Percentiles rank a stretch among this genome's conserved stretches.
Conservation (phyloP, 2,113 vertebrate genomes). For the Piprites chloris region DNA sequence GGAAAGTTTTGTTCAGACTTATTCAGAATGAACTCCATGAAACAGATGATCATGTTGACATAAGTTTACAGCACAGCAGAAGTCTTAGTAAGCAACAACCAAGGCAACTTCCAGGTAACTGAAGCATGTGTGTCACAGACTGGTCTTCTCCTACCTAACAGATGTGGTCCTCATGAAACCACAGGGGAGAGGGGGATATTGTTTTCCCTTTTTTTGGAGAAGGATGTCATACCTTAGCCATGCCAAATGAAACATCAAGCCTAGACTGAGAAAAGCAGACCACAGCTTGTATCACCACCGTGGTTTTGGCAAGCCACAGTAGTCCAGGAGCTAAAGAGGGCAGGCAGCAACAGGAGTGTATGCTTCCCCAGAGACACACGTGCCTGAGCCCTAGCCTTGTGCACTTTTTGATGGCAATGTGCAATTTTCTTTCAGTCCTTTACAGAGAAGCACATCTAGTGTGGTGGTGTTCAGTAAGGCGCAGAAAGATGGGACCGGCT, state of each 20-base stretch:
- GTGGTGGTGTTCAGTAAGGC: neutral
- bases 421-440: neutral
- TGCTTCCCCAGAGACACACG: accelerated
- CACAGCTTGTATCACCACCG: accelerated
- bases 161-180: neutral
- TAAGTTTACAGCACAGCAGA: neutral
- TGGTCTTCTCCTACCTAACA: neutral
- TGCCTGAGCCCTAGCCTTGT: neutral
- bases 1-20: neutral
- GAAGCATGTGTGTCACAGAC: accelerated
- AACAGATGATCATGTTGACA: neutral
- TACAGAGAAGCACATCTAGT: neutral
- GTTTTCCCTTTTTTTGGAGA: neutral
- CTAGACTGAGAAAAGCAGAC: neutral
- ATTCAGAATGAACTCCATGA: neutral
- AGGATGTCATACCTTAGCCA: neutral
- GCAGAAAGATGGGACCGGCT: neutral
- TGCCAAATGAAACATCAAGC: neutral
- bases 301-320: accelerated
- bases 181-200: neutral
- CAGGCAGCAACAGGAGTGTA: accelerated
- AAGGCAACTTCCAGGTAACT: neutral
- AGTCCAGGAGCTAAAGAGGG: neutral
- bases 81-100: neutral
- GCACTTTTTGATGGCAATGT: neutral